Percentiles rank a stretch among this genome's conserved stretches.
phyloP scores from a whole-genome alignment of 2,113 vertebrate species.

The Coptodon rendalli region DNA sequence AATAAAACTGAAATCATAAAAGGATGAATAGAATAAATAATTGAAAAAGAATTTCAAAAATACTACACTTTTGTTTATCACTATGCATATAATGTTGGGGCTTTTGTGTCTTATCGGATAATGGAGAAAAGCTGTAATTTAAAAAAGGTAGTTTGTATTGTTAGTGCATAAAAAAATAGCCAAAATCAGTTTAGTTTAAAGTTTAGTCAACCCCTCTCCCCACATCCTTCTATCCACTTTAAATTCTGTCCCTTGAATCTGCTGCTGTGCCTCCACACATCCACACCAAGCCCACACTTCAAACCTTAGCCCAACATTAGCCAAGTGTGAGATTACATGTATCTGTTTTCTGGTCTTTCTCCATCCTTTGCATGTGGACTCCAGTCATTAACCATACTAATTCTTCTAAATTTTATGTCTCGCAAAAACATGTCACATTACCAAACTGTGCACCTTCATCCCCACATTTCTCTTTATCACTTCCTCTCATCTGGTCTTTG shows the following conservation, averaged over 20 bases:
- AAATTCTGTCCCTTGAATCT: constrained; percentile 48
- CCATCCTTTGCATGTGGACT: neutral
- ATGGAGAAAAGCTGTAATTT: neutral
- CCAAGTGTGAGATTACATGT: neutral
- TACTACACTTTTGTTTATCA: neutral
- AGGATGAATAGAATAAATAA: neutral
- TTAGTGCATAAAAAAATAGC: neutral
- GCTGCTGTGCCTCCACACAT: constrained; percentile 51
- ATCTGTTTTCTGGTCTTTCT: neutral
- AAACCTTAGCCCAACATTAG: neutral
- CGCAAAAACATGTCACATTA: neutral
- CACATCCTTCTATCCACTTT: constrained; percentile 43
- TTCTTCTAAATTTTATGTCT: neutral
- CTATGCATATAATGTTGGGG: neutral
- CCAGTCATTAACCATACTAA: neutral
- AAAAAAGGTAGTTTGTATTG: neutral
- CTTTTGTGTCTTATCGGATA: neutral
- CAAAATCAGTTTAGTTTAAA: neutral
- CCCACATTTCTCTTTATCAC: neutral
- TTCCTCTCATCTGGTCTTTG: neutral
- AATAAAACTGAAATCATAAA: neutral
- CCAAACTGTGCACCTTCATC: neutral
- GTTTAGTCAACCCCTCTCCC: constrained; percentile 26
- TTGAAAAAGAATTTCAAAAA: neutral
- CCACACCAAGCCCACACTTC: neutral